Percentiles rank a stretch among this genome's conserved stretches.
These are phyloP conservation scores for Drosophila anomalipes DNA, from an alignment of 2,888 invertebrate genomes.

Conservation along the genomic window DNA sequence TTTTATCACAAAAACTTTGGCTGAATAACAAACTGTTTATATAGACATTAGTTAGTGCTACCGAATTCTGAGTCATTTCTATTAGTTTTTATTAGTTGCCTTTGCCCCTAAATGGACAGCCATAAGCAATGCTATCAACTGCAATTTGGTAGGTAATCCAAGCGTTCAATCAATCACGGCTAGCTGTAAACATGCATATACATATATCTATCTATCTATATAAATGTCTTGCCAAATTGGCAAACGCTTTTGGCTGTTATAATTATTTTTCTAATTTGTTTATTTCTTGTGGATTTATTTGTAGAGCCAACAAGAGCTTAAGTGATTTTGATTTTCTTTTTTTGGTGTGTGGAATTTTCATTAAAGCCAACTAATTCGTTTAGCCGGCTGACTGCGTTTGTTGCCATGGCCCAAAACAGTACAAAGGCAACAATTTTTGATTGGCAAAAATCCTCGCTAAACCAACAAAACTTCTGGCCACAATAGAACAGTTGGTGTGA, in stretches of 20 bases:
- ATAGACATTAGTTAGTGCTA: not conserved
- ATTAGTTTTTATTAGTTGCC: constrained; percentile 26
- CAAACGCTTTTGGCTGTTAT: constrained; percentile 29
- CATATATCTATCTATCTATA: not conserved
- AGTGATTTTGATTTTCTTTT: constrained; percentile 50
- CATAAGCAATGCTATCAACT: constrained; percentile 14
- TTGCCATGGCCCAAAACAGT: constrained; percentile 34
- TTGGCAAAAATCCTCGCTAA: constrained; percentile 58
- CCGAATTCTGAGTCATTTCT: constrained; percentile 32
- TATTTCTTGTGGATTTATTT: constrained; percentile 35
- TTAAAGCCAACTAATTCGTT: constrained; percentile 62
- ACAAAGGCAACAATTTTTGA: constrained; percentile 42
- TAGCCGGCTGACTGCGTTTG: constrained; percentile 42
- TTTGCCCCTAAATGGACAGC: constrained; percentile 28
- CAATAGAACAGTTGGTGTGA: constrained; percentile 38
- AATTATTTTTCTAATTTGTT: constrained; percentile 55
- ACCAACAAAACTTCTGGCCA: constrained; percentile 58
- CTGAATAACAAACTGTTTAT: constrained; percentile 9
- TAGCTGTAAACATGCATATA: not conserved
- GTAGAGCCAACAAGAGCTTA: constrained; percentile 53
- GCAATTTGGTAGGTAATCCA: constrained; percentile 21
- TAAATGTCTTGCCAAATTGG: constrained; percentile 20
- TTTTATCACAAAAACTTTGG: constrained; percentile 36
- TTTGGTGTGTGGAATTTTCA: constrained; percentile 15
- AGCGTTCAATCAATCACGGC: constrained; percentile 24